Base-by-base conservation (phyloP, 2,888 invertebrate genomes). In the Cryptocheilus praepositus region DNA sequence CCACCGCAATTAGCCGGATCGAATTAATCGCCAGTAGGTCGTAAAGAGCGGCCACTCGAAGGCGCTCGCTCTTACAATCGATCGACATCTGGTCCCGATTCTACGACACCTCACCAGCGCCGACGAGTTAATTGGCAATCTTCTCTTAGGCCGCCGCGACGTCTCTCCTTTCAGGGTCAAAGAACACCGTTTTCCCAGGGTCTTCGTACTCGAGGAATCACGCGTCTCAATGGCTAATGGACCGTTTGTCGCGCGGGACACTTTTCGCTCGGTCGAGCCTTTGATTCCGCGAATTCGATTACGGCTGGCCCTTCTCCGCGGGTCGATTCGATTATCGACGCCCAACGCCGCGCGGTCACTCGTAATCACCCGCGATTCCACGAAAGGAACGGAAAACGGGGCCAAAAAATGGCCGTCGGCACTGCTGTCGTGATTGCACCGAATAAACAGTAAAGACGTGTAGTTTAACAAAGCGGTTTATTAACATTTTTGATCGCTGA, bases 221-320 rank as follows among this genome's bases (percentile, higher is more conserved):
- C 21, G 36, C 57, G 45, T 11, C 22, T 57, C 22, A 36, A 70
- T 56, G 64, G 69, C 68, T 78, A 78, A 78, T 76, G 72, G 74
- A 72, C 68, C 78, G 67, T 76, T 78, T 78, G 78, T 78, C 76
- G 78, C 72, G 72, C 69, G 70, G 72, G 74, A 77, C 72, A 72
- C 72, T 78, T 62, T 67, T 49, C 49, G 8, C 16, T 49, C 49
- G n/a, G 36, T 16, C 49, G 49, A 49, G 18, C 36, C 36, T 36
- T 36, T 36, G 36, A 36, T 36, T 36, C 36, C 16, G 49, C 49
- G 49, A 49, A 49, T 13, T 49, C n/a, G 49, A 49, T 49, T 49
- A 49, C 4, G 18, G n/a, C 49, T 13, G 36, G 36, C 16, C 15
- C 18, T n/a, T 18, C 1, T 16, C 18, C 49, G 16, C 18, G 13